Evolutionary conservation across 1,140 invertebrate species (phyloP).

Genomic region (Araneus ventricosus): DNA sequence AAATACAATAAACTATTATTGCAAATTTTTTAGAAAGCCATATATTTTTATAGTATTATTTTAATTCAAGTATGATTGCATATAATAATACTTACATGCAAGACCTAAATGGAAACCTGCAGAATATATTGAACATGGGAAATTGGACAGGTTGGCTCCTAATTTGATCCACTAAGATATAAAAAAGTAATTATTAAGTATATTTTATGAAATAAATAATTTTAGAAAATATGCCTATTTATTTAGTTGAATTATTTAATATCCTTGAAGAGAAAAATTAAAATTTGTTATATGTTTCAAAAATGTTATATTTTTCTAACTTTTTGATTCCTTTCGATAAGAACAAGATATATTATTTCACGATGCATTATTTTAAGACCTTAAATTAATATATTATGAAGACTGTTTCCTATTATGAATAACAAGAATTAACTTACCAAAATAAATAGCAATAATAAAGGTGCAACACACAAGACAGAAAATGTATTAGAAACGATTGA

Average conservation of each 20-base stretch:
- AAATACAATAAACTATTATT: neutral
- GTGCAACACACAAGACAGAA: slow-evolving; percentile 89
- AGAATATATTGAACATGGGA: slow-evolving; percentile 87
- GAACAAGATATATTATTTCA: no score
- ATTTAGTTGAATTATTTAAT: no score
- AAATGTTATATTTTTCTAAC: no score
- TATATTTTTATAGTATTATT: no score
- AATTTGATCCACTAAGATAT: slow-evolving; percentile 90
- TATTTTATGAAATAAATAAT: neutral
- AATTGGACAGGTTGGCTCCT: slow-evolving; percentile 93
- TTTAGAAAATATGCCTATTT: no score
- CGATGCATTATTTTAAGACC: no score
- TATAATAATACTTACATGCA: slow-evolving; percentile 82
- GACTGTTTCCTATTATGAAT: no score
- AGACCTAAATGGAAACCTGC: slow-evolving; percentile 93
- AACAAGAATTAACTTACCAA: slow-evolving; percentile 82
- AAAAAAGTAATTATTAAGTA: slow-evolving; percentile 58
- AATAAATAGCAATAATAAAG: slow-evolving; percentile 90
- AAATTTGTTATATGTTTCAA: no score
- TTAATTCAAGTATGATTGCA: no score
- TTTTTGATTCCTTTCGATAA: no score
- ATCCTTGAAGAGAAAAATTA: no score
- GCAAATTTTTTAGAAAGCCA: neutral
- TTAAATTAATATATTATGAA: no score
- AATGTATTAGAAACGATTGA: slow-evolving; percentile 93